Percentiles rank a stretch among this genome's conserved stretches.
Evolutionary conservation across 2,888 invertebrate species (phyloP).

Genomic region (Thecocarcelia acutangulata): DNA sequence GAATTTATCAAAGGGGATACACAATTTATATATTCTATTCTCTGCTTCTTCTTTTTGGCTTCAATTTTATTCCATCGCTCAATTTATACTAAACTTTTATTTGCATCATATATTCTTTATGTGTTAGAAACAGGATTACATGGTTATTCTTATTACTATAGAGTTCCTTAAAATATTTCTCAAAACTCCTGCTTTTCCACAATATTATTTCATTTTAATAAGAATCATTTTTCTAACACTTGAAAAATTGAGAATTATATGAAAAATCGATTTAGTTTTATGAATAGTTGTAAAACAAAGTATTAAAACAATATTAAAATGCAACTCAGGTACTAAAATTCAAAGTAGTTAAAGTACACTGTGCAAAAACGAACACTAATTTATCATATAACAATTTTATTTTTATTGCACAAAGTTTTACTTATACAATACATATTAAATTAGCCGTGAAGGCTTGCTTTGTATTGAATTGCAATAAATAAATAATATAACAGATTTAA

Average conservation of each 20-base stretch:
- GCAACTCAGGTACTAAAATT: slow-evolving; percentile 23
- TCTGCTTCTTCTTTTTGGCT: slow-evolving; percentile 35
- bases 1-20: slow-evolving; percentile 62
- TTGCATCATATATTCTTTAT: neutral
- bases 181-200: slow-evolving; percentile 18
- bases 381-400: too few relatives aligned
- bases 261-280: slow-evolving; percentile 54
- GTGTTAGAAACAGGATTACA: neutral
- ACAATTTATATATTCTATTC: slow-evolving; percentile 60
- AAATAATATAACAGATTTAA: too few relatives aligned
- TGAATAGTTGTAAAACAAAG: slow-evolving; percentile 25
- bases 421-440: too few relatives aligned
- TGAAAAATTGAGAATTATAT: slow-evolving; percentile 50
- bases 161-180: neutral
- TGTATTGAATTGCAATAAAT: too few relatives aligned
- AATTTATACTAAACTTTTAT: neutral
- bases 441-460: too few relatives aligned
- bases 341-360: neutral
- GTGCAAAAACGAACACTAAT: neutral
- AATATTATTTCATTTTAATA: slow-evolving; percentile 25
- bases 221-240: slow-evolving; percentile 46
- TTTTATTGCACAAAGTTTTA: too few relatives aligned
- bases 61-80: slow-evolving; percentile 20
- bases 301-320: neutral
- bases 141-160: slow-evolving; percentile 2